These are phyloP conservation scores for Chunga burmeisteri DNA, from an alignment of 2,113 vertebrate genomes.

Conservation along the genomic window DNA sequence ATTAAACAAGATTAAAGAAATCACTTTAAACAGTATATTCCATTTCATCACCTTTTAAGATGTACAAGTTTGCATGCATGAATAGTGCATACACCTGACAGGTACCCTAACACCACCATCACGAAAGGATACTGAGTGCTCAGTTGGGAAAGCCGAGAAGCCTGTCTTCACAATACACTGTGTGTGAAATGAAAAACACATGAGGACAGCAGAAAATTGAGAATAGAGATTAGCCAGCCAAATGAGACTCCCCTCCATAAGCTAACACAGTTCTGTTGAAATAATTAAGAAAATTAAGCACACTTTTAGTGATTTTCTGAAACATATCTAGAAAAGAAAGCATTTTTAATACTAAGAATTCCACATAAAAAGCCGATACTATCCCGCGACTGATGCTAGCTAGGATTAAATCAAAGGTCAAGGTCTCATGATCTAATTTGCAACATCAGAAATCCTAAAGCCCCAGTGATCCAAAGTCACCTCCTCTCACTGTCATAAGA, in stretches of 20 bases:
- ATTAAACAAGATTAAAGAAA: background rate
- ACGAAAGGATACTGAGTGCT: fast-evolving
- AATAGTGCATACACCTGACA: background rate
- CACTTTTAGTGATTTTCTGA: background rate
- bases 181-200: background rate
- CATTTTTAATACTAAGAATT: background rate
- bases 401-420: background rate
- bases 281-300: background rate
- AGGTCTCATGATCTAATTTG: background rate
- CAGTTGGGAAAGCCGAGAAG: background rate
- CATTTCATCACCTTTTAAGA: background rate
- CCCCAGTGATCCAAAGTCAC: background rate
- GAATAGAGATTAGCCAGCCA: background rate
- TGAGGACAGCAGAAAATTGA: background rate
- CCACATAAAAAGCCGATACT: background rate
- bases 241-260: background rate
- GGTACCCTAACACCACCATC: background rate
- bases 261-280: background rate
- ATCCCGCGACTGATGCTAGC: background rate
- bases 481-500: background rate
- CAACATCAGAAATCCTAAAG: background rate
- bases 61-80: fast-evolving
- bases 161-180: background rate
- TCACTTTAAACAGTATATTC: background rate
- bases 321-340: background rate